Conservation (phyloP, 2,888 invertebrate species). For the Leucozona laternaria region DNA sequence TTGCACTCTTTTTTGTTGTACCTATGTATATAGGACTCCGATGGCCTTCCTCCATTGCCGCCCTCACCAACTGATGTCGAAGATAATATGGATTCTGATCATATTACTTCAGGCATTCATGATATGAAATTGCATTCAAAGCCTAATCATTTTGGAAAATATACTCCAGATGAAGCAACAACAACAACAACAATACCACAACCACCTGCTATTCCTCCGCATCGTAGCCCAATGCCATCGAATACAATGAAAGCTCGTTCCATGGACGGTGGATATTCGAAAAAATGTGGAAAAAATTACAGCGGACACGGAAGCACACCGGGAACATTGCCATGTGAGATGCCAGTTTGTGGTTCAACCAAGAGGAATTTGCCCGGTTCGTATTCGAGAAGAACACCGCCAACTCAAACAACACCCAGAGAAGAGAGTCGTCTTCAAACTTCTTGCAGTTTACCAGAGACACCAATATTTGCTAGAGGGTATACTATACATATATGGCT, state of each 20-base stretch:
- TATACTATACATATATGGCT: constrained; percentile 69
- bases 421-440: constrained; percentile 90
- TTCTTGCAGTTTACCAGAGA: constrained; percentile 94
- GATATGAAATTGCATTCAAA: constrained; percentile 65
- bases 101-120: constrained; percentile 64
- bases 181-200: constrained; percentile 21
- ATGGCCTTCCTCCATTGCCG: constrained; percentile 90
- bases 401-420: constrained; percentile 85
- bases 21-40: constrained; percentile 76
- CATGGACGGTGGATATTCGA: constrained; percentile 92
- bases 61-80: constrained; percentile 90
- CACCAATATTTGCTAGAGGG: constrained; percentile 93
- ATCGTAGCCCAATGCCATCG: constrained; percentile 86
- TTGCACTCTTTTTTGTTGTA: background rate
- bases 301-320: constrained; percentile 86
- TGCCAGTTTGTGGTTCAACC: constrained; percentile 84
- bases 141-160: constrained; percentile 65
- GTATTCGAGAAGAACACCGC: constrained; percentile 83
- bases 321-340: constrained; percentile 89
- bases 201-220: constrained; percentile 90
- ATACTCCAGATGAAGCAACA: constrained; percentile 43
- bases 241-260: constrained; percentile 93
- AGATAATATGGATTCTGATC: constrained; percentile 70
- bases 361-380: constrained; percentile 83
- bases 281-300: constrained; percentile 85